Evolutionary conservation across 92 coral and sea anemone species (phyloP).

Genomic region (Porites lobata): DNA sequence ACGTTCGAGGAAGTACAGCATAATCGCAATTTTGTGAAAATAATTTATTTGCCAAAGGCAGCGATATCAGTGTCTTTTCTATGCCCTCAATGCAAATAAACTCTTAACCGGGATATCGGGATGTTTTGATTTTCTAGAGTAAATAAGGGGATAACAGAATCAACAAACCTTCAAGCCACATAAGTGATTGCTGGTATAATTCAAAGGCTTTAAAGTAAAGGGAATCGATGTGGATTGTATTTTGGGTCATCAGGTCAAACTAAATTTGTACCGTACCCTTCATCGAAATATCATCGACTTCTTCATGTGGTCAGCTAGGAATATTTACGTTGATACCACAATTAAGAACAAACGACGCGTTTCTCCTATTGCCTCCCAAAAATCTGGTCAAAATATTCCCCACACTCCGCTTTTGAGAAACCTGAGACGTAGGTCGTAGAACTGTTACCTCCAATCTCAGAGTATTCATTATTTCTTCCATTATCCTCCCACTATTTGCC

Average conservation of each 20-base stretch:
- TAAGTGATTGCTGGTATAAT: conserved; percentile 7
- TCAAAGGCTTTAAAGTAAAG: conserved; percentile 34
- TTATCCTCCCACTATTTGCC: conserved; percentile 71
- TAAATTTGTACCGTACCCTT: conserved; percentile 22
- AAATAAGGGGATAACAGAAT: conserved; percentile 56
- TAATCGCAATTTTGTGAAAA: conserved; percentile 35
- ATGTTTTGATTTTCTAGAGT: conserved; percentile 69
- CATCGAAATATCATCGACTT: conserved; percentile 20
- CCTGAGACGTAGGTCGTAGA: conserved; percentile 1
- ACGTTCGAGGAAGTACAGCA: conserved; percentile 38
- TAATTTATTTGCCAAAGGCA: conserved; percentile 47
- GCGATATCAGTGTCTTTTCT: conserved; percentile 43
- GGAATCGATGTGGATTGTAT: conserved; percentile 12
- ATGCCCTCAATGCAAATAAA: conserved; percentile 64
- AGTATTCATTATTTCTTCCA: conserved; percentile 40
- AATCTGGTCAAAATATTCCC: not conserved
- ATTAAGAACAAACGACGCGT: not conserved
- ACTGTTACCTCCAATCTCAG: conserved; percentile 6
- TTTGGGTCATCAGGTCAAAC: conserved; percentile 81
- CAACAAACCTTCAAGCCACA: conserved; percentile 13
- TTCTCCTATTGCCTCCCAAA: conserved; percentile 3
- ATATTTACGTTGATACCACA: too few species aligned
- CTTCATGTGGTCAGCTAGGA: not conserved
- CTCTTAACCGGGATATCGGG: conserved; percentile 67
- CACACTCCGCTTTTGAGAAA: not conserved